Evolutionary conservation across 2,113 vertebrate genomes (phyloP), one percentile per base, ranked within the genome.

Genomic region (Callopanchax toddi): DNA sequence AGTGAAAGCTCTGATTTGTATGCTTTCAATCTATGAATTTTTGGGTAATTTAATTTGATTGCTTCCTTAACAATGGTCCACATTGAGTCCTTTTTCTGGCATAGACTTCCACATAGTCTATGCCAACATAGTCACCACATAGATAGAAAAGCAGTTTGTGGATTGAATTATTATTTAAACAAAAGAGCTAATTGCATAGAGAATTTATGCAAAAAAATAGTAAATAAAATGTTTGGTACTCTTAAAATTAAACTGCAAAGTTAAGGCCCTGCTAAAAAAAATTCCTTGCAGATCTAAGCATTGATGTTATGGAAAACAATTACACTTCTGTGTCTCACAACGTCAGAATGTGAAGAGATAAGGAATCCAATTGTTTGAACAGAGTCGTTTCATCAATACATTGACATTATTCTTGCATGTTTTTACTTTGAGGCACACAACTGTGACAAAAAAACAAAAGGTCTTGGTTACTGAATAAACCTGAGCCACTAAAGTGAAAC

Each of bases 301-400:
- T n/a, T n/a, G n/a, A n/a, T n/a, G n/a, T n/a, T n/a, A 32, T 32
- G 5, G 29, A 9, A 32, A 32, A 32, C 29, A 1, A 8, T 32
- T 20, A 26, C 21, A 65, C 40, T 53, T 59, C 60, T 55, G 26
- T 60, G 21, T 53, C 10, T 44, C 23, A 36, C 16, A 4, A 43
- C 11, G 26, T 18, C 16, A 36, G 16, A 5, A 49, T 11, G 18
- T 12, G 20, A 32, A 16, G 18, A 34, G 37, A 44, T 20, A 9
- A 49, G 18, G 5, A 61, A 34, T 50, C 55, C 5, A 26, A 7
- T 23, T 50, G 29, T 20, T 37, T 60, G 29, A 45, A 34, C 34
- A 2, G 4, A 8, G 23, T 17, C 22, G 6, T 60, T 69, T 76
- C 51, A 36, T 64, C 37, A 43, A 57, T 53, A 32, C n/a, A 51